phyloP scores from a whole-genome alignment of 1,140 invertebrate genomes.

The Microplitis demolitor region DNA sequence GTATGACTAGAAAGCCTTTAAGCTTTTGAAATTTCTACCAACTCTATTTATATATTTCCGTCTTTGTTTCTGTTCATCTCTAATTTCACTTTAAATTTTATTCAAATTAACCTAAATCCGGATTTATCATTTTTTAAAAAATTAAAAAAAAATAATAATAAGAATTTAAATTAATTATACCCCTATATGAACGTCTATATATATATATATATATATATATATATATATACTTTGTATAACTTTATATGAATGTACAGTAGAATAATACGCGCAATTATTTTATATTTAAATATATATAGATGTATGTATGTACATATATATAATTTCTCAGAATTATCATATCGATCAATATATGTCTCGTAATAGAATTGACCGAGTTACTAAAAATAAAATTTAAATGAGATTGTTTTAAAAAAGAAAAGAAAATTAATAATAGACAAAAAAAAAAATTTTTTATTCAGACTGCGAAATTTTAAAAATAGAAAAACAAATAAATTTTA shows the following conservation, averaged over 20 bases:
- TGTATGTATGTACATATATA: neutral
- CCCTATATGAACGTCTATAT: neutral
- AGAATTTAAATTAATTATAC: neutral
- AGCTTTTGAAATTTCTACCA: neutral
- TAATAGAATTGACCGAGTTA: neutral
- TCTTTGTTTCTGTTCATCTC: neutral
- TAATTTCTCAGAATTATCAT: neutral
- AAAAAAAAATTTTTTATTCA: too few species aligned
- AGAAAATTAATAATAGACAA: too few species aligned
- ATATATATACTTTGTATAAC: neutral
- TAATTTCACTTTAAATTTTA: neutral
- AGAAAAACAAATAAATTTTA: too few species aligned
- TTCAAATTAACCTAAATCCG: too few species aligned
- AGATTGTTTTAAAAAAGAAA: too few species aligned
- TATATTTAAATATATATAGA: neutral
- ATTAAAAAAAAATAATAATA: too few species aligned
- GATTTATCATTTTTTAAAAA: too few species aligned
- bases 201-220: neutral
- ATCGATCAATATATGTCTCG: conserved; percentile 20
- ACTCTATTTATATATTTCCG: too few species aligned
- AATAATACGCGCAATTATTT: too few species aligned
- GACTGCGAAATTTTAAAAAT: too few species aligned
- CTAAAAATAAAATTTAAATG: neutral
- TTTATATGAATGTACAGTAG: too few species aligned
- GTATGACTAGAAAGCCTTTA: conserved; percentile 22